Conservation (phyloP, 2,113 vertebrate genomes). For the Oreochromis niloticus region DNA sequence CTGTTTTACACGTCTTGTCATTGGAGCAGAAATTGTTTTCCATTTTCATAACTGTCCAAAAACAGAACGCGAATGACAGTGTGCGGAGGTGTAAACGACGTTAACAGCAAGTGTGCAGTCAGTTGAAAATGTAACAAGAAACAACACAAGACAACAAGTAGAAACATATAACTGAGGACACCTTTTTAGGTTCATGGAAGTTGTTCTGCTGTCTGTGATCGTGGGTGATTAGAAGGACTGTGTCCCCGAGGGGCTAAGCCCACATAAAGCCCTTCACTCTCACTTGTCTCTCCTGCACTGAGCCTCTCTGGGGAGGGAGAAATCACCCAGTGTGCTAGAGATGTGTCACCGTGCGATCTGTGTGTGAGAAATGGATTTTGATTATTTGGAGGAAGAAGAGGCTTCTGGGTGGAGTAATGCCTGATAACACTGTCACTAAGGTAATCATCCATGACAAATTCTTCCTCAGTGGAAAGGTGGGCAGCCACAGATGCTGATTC, state of each 20-base stretch:
- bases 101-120: not conserved
- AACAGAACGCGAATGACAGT: not conserved
- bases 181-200: not conserved
- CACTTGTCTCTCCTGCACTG: slow-evolving; percentile 1
- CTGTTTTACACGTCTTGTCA: not conserved
- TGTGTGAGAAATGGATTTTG: slow-evolving; percentile 44
- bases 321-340: slow-evolving; percentile 20
- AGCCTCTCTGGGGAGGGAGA: slow-evolving; percentile 24
- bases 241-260: slow-evolving; percentile 17
- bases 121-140: slow-evolving; percentile 7
- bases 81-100: not conserved
- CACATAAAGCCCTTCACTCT: slow-evolving; percentile 33
- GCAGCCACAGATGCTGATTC: slow-evolving; percentile 25
- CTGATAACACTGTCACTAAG: slow-evolving; percentile 46
- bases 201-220: slow-evolving; percentile 16
- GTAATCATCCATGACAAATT: slow-evolving; percentile 50
- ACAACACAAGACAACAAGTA: not conserved
- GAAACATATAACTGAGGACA: not conserved
- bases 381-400: slow-evolving; percentile 49
- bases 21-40: not conserved
- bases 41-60: not conserved
- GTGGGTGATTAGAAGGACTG: slow-evolving; percentile 43
- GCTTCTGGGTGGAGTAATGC: slow-evolving; percentile 28
- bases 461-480: not conserved
- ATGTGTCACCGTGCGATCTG: slow-evolving; percentile 22